Percentiles rank a stretch among this genome's conserved stretches.
Evolutionary conservation across 1,140 invertebrate genomes (phyloP).

Genomic region (Aphelenchoides besseyi): DNA sequence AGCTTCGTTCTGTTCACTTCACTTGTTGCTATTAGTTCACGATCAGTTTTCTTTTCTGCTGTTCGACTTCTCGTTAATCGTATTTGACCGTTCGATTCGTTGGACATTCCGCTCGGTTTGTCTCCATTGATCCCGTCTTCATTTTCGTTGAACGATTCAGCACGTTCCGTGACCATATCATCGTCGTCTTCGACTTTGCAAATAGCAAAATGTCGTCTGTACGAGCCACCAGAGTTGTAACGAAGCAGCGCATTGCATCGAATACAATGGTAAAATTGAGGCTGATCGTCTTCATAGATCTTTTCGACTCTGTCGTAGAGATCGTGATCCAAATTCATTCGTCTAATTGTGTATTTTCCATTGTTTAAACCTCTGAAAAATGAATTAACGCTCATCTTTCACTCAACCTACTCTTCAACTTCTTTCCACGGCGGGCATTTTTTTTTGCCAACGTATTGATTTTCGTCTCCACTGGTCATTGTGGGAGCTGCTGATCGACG

Average conservation of each 20-base stretch:
- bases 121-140: too few relatives aligned
- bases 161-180: neutral
- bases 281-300: neutral
- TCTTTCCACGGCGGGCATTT: conserved; percentile 1
- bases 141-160: too few relatives aligned
- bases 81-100: neutral
- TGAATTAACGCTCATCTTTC: too few relatives aligned
- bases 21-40: neutral
- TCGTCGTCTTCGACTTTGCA: neutral
- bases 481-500: neutral
- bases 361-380: neutral
- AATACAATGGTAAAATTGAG: neutral
- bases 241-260: neutral
- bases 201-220: neutral
- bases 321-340: neutral
- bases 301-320: neutral
- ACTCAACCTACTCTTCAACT: neutral
- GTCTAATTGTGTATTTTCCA: neutral
- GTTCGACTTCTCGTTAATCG: neutral
- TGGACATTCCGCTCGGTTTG: neutral
- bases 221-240: neutral
- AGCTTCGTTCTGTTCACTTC: neutral
- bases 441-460: neutral
- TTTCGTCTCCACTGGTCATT: neutral
- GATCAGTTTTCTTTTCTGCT: neutral